Conservation (phyloP, 1,140 invertebrate species). For the Cherax destructor region DNA sequence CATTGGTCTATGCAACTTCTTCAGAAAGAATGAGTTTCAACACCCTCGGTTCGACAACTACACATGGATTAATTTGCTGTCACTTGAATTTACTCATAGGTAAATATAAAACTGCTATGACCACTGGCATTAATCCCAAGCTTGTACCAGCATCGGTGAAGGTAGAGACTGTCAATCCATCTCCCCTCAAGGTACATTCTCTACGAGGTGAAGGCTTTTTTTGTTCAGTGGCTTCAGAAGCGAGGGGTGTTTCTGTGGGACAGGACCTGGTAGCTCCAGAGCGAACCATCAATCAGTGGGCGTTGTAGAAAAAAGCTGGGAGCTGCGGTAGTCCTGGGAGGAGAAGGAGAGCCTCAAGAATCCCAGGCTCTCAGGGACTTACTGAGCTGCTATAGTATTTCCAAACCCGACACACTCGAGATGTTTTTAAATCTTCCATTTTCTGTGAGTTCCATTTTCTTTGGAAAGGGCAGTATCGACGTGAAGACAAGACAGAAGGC, state of each 20-base stretch:
- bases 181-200: neutral
- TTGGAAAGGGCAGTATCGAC: slow-evolving; percentile 54
- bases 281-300: slow-evolving; percentile 15
- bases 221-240: neutral
- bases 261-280: neutral
- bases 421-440: slow-evolving; percentile 62
- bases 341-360: slow-evolving; percentile 9
- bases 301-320: neutral
- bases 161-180: neutral
- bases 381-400: slow-evolving; percentile 57
- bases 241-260: neutral
- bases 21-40: neutral
- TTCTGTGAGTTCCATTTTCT: slow-evolving; percentile 61
- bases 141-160: neutral
- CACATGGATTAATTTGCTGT: neutral
- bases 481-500: slow-evolving; percentile 48
- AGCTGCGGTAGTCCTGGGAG: neutral
- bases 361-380: slow-evolving; percentile 38
- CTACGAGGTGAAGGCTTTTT: neutral
- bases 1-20: neutral
- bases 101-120: neutral
- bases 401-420: slow-evolving; percentile 47
- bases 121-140: neutral
- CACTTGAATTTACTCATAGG: neutral
- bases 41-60: neutral